Evolutionary conservation across 2,888 invertebrate species (phyloP).

Genomic region (Ceraclea dissimilis): DNA sequence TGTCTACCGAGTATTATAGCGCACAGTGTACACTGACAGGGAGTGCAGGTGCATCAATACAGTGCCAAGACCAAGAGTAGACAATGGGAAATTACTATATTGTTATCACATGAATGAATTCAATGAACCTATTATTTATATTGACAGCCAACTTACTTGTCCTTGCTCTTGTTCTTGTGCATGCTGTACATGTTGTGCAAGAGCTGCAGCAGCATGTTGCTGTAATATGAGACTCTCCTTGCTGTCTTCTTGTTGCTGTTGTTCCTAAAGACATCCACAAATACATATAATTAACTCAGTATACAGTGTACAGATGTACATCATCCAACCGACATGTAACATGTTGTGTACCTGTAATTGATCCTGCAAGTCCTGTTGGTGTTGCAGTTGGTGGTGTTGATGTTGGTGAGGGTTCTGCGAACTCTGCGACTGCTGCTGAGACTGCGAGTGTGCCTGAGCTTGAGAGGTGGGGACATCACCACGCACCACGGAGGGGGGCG

Average conservation of each 20-base stretch:
- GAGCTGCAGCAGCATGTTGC: conserved; percentile 25
- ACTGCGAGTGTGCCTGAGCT: conserved; percentile 40
- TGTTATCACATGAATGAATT: too few species aligned
- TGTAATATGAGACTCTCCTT: conserved; percentile 23
- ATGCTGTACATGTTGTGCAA: conserved; percentile 32
- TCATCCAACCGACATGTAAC: too few species aligned
- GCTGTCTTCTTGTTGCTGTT: conserved; percentile 34
- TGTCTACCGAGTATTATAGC: too few species aligned
- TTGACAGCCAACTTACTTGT: conserved; percentile 2
- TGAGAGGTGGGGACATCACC: conserved; percentile 37
- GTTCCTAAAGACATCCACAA: conserved; percentile 33
- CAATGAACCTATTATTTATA: too few species aligned
- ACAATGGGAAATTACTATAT: too few species aligned
- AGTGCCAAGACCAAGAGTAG: too few species aligned
- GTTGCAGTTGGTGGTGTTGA: conserved; percentile 37
- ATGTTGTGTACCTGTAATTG: background rate
- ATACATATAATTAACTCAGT: background rate
- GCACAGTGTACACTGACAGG: too few species aligned
- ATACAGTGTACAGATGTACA: too few species aligned
- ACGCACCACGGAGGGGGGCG: conserved; percentile 43
- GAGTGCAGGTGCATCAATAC: too few species aligned
- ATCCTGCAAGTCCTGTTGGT: conserved; percentile 9
- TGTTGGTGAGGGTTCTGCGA: conserved; percentile 46
- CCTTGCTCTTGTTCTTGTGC: conserved; percentile 31
- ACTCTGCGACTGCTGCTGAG: conserved; percentile 46